These are phyloP conservation scores for Ictalurus furcatus DNA, from an alignment of 2,113 vertebrate genomes.

Conservation along the genomic window DNA sequence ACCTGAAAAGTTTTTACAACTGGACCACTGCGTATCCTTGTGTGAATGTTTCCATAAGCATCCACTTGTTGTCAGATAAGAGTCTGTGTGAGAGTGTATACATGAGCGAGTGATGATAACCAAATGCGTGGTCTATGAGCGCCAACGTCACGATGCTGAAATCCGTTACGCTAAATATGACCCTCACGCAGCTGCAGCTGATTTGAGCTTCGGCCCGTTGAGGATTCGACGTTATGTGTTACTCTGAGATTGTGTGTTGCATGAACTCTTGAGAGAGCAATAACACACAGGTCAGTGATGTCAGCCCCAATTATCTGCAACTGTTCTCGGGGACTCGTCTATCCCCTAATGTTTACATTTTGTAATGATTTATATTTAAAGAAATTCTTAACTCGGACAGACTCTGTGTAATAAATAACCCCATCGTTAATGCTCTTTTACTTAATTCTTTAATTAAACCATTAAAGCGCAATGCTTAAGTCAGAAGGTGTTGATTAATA, in stretches of 20 bases:
- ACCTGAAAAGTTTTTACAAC: background rate
- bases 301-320: constrained; percentile 46
- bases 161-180: constrained; percentile 1
- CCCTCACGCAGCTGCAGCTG: constrained; percentile 41
- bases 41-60: background rate
- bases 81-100: background rate
- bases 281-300: constrained; percentile 49
- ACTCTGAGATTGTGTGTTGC: constrained; percentile 39
- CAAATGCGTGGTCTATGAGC: background rate
- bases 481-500: background rate
- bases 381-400: constrained; percentile 3
- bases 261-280: constrained; percentile 34
- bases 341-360: constrained; percentile 54
- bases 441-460: background rate
- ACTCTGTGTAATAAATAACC: background rate
- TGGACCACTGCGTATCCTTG: background rate
- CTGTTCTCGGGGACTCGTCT: constrained; percentile 32
- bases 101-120: constrained; percentile 21
- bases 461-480: background rate
- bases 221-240: constrained; percentile 42
- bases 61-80: background rate
- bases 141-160: constrained; percentile 1
- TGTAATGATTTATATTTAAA: constrained; percentile 49
- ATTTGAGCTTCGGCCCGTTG: constrained; percentile 28
- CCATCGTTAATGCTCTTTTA: background rate